Conservation (phyloP, 2,113 vertebrate species). For the Myotis brandtii region DNA sequence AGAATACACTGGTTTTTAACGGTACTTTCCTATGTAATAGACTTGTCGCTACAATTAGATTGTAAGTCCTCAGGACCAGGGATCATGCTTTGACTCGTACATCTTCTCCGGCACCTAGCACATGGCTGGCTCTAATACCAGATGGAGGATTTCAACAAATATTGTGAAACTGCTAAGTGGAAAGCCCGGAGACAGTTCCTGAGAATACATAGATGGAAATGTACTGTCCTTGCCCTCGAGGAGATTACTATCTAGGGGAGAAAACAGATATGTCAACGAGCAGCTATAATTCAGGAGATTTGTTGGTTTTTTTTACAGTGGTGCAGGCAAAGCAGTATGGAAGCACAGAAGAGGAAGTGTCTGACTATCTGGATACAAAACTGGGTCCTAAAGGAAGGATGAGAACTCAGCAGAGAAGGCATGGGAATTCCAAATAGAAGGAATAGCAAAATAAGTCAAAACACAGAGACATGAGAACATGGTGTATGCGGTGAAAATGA, state of each 20-base stretch:
- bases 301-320: background rate
- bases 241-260: background rate
- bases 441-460: background rate
- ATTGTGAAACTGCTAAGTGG: background rate
- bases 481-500: background rate
- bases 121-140: background rate
- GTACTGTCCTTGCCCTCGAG: background rate
- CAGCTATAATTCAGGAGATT: background rate
- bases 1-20: background rate
- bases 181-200: background rate
- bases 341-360: background rate
- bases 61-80: background rate
- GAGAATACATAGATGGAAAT: background rate
- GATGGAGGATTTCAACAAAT: background rate
- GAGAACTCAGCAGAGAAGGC: background rate
- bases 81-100: background rate
- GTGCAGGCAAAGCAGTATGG: background rate
- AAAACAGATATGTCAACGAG: background rate
- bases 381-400: background rate
- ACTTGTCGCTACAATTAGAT: background rate
- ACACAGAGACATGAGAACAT: background rate
- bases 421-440: background rate
- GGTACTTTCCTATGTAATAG: background rate
- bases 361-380: background rate
- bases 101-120: background rate